Percentiles rank a stretch among this genome's conserved stretches.
Evolutionary conservation across 2,113 vertebrate species (phyloP).

Genomic region (Ctenomys sociabilis): DNA sequence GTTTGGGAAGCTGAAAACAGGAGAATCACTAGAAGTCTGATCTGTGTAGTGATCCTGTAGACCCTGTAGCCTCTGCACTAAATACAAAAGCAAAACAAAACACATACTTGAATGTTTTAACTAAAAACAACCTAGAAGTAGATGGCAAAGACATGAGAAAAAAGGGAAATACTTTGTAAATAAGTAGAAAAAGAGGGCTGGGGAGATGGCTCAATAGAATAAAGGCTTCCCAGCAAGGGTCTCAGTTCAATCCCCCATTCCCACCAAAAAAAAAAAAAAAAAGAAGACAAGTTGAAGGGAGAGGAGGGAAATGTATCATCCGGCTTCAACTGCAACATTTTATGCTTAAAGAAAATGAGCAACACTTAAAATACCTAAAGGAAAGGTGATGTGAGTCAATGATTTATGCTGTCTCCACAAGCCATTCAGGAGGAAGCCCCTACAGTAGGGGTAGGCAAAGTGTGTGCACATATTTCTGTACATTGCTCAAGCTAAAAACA

Average conservation of each 20-base stretch:
- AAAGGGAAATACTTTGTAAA: not conserved
- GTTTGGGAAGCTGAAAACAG: too few species aligned
- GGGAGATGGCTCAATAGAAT: too few species aligned
- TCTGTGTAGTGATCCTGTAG: too few species aligned
- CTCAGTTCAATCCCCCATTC: too few species aligned
- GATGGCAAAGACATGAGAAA: not conserved
- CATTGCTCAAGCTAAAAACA: not conserved
- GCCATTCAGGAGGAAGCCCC: not conserved
- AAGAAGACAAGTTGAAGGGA: not conserved
- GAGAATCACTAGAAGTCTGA: too few species aligned
- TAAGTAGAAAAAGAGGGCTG: too few species aligned
- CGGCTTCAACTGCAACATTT: not conserved
- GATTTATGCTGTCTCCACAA: not conserved
- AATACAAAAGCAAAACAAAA: not conserved
- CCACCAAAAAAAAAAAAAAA: too few species aligned
- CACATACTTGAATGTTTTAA: not conserved
- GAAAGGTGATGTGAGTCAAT: not conserved
- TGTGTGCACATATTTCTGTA: not conserved
- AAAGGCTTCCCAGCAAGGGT: too few species aligned
- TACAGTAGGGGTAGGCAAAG: not conserved
- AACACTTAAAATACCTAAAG: not conserved
- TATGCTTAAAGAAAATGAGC: not conserved
- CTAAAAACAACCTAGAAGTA: not conserved
- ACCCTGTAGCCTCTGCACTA: too few species aligned
- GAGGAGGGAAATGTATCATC: not conserved